These are phyloP conservation scores for Holacanthella duospinosa DNA, from an alignment of 2,888 invertebrate species.

Conservation along the genomic window DNA sequence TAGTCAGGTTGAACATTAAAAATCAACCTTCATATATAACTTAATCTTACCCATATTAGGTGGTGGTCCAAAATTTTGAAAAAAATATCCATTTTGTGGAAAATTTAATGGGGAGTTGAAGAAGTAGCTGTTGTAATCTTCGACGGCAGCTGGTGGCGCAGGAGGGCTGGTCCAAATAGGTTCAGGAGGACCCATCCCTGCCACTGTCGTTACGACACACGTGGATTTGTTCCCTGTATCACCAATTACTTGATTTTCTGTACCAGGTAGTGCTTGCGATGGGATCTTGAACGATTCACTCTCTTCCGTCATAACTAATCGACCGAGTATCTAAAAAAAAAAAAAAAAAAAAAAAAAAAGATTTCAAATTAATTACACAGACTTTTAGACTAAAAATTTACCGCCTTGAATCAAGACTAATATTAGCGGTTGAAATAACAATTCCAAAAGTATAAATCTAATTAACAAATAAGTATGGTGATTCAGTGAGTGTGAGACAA, in stretches of 20 bases:
- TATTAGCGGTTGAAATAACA: too few relatives aligned
- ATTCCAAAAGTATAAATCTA: too few relatives aligned
- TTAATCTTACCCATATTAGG: slow-evolving; percentile 37
- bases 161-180: slow-evolving; percentile 29
- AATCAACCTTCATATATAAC: too few relatives aligned
- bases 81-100: slow-evolving; percentile 36
- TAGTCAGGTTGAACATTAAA: too few relatives aligned
- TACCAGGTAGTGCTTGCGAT: slow-evolving; percentile 9
- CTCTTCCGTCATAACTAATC: slow-evolving; percentile 21
- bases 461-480: too few relatives aligned
- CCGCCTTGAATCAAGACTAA: too few relatives aligned
- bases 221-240: background rate
- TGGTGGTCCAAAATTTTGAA: slow-evolving; percentile 36
- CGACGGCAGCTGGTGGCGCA: slow-evolving; percentile 32
- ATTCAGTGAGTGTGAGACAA: too few relatives aligned
- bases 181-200: slow-evolving; percentile 15
- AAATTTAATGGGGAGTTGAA: slow-evolving; percentile 34
- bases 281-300: slow-evolving; percentile 26
- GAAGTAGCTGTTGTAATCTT: slow-evolving; percentile 34
- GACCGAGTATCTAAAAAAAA: background rate
- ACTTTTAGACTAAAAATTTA: too few relatives aligned
- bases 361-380: too few relatives aligned
- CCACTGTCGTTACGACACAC: slow-evolving; percentile 1
- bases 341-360: background rate
- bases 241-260: background rate